These are phyloP conservation scores for Lasiurus borealis DNA, from an alignment of 2,113 vertebrate genomes.

Conservation along the genomic window DNA sequence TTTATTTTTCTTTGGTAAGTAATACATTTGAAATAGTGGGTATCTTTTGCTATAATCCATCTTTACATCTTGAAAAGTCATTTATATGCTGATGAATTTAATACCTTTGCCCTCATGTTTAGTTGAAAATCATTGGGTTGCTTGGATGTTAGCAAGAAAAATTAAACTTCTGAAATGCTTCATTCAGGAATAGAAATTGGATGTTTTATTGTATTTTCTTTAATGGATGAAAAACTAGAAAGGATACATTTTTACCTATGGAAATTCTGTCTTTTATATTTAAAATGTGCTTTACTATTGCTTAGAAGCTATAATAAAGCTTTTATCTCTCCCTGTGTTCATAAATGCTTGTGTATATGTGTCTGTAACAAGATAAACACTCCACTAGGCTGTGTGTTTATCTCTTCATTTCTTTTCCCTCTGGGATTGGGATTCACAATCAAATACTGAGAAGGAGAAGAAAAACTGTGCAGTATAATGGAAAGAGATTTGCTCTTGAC, in stretches of 20 bases:
- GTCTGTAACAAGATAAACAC: constrained; percentile 83
- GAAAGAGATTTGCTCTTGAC: constrained; percentile 38
- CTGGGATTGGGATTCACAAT: constrained; percentile 76
- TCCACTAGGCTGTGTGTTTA: constrained; percentile 57
- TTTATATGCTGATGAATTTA: constrained; percentile 80
- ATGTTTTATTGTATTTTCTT: constrained; percentile 77
- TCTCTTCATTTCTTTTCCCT: constrained; percentile 82
- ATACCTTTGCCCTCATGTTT: constrained; percentile 70
- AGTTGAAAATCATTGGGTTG: constrained; percentile 35
- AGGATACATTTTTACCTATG: constrained; percentile 81
- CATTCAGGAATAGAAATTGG: constrained; percentile 60
- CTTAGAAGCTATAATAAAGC: constrained; percentile 82
- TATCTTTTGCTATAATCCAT: constrained; percentile 70
- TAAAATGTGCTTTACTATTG: constrained; percentile 81
- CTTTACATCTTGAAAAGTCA: constrained; percentile 69
- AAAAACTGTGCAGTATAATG: constrained; percentile 26
- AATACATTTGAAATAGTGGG: constrained; percentile 64
- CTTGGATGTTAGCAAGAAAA: constrained; percentile 76
- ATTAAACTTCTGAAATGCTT: constrained; percentile 71
- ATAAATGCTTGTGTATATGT: constrained; percentile 77
- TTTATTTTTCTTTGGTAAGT: constrained; percentile 68
- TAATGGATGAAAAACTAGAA: constrained; percentile 68
- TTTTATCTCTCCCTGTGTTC: constrained; percentile 82
- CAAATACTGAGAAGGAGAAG: constrained; percentile 75
- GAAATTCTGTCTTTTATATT: constrained; percentile 78